Percentiles rank a stretch among this genome's conserved stretches.
Evolutionary conservation across 37 sponge, comb jelly and placozoan genomes (phyloP).

Genomic region (Haliclona indistincta): DNA sequence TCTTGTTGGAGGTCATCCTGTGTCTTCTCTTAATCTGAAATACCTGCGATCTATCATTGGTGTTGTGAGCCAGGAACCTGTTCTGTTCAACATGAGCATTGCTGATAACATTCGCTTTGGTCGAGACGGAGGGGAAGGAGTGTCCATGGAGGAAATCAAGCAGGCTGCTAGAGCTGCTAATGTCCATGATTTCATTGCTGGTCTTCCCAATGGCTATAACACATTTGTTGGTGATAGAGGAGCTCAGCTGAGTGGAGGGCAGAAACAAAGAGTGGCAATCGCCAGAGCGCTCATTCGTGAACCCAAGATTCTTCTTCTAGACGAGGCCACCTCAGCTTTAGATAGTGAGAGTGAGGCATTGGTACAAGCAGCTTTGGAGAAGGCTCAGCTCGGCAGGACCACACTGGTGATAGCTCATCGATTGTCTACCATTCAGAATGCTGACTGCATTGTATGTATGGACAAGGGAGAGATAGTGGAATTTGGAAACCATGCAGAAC

Average conservation of each 20-base stretch:
- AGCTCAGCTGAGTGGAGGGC: conserved; percentile 89
- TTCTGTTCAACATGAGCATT: conserved; percentile 87
- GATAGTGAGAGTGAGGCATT: conserved; percentile 88
- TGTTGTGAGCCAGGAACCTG: conserved; percentile 93
- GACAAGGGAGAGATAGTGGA: conserved; percentile 71
- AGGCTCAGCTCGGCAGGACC: conserved; percentile 80
- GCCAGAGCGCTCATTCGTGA: conserved; percentile 84
- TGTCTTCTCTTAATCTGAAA: conserved; percentile 61
- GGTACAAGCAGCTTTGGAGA: conserved; percentile 85
- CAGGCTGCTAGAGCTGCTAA: conserved; percentile 78
- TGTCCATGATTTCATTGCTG: conserved; percentile 76
- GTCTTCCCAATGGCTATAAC: conserved; percentile 80
- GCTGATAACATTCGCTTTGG: conserved; percentile 88
- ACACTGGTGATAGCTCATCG: conserved; percentile 90
- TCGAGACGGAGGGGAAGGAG: conserved; percentile 63
- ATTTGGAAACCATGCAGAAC: conserved; percentile 71
- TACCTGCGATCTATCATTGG: conserved; percentile 81
- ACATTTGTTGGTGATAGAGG: conserved; percentile 87
- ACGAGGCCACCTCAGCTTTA: conserved; percentile 95
- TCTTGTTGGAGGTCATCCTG: conserved; percentile 52
- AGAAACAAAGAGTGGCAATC: conserved; percentile 92
- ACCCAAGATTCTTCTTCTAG: conserved; percentile 86
- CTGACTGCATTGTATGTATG: conserved; percentile 69
- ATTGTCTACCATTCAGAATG: conserved; percentile 81
- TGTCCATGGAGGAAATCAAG: conserved; percentile 71